Evolutionary conservation across 2,888 invertebrate species (phyloP), one percentile per base, ranked within the genome.

Genomic region (Protodeltote pygarga): DNA sequence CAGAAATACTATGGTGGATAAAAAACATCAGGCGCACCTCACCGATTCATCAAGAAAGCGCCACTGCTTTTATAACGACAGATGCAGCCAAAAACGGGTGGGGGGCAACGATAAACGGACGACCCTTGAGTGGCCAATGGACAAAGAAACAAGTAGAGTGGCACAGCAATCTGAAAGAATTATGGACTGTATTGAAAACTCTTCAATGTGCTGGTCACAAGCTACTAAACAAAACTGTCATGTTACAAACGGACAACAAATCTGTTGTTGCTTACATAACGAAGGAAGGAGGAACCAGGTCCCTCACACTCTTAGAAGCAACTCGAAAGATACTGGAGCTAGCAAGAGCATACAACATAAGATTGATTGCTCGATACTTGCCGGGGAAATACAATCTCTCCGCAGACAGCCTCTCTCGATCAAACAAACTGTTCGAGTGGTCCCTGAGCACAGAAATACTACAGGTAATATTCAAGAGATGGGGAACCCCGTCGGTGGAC

Each of bases 151-250:
- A 49, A 40, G 11, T 5, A n/a, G 4, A 1, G 3, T 58, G 52
- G 52, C 49, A 58, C 29, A 41, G 31, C 37, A 58, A 58, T n/a
- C 33, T n/a, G n/a, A n/a, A n/a, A n/a, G n/a, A n/a, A n/a, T n/a
- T n/a, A n/a, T n/a, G n/a, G n/a, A n/a, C n/a, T n/a, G n/a, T n/a
- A n/a, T n/a, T n/a, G n/a, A n/a, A n/a, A n/a, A n/a, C n/a, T n/a
- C n/a, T n/a, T n/a, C n/a, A n/a, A n/a, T n/a, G n/a, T n/a, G n/a
- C n/a, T n/a, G n/a, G n/a, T n/a, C n/a, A n/a, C n/a, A n/a, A n/a
- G n/a, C n/a, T n/a, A n/a, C n/a, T n/a, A n/a, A n/a, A n/a, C n/a
- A n/a, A n/a, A n/a, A n/a, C n/a, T n/a, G n/a, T n/a, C n/a, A n/a
- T n/a, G n/a, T n/a, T n/a, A n/a, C n/a, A n/a, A n/a, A n/a, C n/a